Conservation (phyloP, 2,113 vertebrate species). For the Hippocampus zosterae region DNA sequence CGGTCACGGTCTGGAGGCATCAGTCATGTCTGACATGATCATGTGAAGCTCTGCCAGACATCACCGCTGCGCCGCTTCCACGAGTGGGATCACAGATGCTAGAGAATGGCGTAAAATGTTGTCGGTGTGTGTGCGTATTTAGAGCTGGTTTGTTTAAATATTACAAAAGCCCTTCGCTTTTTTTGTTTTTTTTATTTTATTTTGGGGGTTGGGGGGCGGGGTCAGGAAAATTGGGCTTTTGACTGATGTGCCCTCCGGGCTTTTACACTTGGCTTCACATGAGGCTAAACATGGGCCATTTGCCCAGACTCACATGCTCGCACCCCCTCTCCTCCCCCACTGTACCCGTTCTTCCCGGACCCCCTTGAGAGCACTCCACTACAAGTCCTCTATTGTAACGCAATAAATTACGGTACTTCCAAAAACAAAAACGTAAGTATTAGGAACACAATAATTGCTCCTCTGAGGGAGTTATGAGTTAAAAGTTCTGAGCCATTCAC, state of each 20-base stretch:
- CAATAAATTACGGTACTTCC: not conserved
- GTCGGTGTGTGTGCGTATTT: slow-evolving; percentile 27
- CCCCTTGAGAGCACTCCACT: not conserved
- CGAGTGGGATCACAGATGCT: slow-evolving; percentile 40
- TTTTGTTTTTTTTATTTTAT: too few relatives aligned
- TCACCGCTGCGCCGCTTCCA: slow-evolving; percentile 46
- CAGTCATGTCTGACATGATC: slow-evolving; percentile 55
- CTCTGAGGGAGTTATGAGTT: not conserved
- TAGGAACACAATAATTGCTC: not conserved
- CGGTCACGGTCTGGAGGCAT: slow-evolving; percentile 47
- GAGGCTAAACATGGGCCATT: slow-evolving; percentile 50
- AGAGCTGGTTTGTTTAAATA: slow-evolving; percentile 46
- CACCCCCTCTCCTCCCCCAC: slow-evolving; percentile 1
- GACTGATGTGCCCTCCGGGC: slow-evolving; percentile 59
- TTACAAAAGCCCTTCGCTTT: slow-evolving; percentile 23
- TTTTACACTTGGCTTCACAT: slow-evolving; percentile 53
- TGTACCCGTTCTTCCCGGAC: slow-evolving; percentile 12
- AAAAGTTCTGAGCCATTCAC: not conserved
- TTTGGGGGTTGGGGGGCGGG: not conserved
- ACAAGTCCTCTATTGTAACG: not conserved
- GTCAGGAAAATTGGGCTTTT: slow-evolving; percentile 45
- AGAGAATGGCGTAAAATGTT: slow-evolving; percentile 5
- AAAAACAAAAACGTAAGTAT: not conserved
- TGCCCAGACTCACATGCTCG: slow-evolving; percentile 47
- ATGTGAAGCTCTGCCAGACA: slow-evolving; percentile 64